A percentile compares a stretch with the other conserved stretches of the same genome.
These are phyloP conservation scores for Furnarius figulus DNA, from an alignment of 2,113 vertebrate species.

Conservation along the genomic window DNA sequence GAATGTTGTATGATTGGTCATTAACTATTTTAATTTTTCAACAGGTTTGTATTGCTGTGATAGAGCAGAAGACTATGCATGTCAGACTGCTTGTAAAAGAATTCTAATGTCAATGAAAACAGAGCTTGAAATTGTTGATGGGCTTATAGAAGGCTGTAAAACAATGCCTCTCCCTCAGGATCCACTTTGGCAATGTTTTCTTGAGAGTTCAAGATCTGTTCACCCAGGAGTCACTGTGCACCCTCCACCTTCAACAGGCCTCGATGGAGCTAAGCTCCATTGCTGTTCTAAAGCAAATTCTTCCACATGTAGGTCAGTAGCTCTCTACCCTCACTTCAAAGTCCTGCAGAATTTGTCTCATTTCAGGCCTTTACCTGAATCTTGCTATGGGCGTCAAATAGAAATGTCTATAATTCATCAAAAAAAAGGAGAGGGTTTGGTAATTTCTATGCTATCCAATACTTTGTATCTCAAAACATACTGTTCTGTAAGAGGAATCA, in stretches of 20 bases:
- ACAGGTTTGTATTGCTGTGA: slow-evolving; percentile 96
- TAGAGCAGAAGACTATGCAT: slow-evolving; percentile 89
- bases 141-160: slow-evolving; percentile 90
- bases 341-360: neutral
- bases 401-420: neutral
- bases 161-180: slow-evolving; percentile 96
- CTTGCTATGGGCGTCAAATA: neutral
- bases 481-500: neutral
- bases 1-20: neutral
- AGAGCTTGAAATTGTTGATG: slow-evolving; percentile 97
- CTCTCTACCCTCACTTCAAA: neutral
- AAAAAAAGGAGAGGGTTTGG: neutral
- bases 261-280: slow-evolving; percentile 95
- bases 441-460: neutral
- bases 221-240: slow-evolving; percentile 85
- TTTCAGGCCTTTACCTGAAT: neutral
- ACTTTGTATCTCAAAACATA: neutral
- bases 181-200: slow-evolving; percentile 97
- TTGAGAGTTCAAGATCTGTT: slow-evolving; percentile 88
- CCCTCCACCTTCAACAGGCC: slow-evolving; percentile 87
- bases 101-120: slow-evolving; percentile 96
- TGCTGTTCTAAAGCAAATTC: slow-evolving; percentile 98
- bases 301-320: slow-evolving; percentile 89
- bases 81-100: slow-evolving; percentile 88
- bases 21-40: neutral